Conservation (phyloP, 2,113 vertebrate genomes). For the Pantherophis guttatus region DNA sequence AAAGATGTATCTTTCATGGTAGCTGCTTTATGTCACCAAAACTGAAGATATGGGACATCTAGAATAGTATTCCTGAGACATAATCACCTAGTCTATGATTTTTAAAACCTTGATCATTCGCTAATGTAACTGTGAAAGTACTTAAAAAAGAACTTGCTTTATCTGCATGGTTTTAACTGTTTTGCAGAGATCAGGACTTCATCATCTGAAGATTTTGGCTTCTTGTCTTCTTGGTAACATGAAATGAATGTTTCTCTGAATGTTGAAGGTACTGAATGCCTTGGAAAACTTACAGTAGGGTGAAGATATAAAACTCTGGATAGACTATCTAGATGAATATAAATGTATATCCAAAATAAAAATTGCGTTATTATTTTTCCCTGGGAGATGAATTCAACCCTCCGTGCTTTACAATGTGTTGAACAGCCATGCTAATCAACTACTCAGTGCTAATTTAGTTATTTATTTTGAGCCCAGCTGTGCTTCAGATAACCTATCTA, state of each 20-base stretch:
- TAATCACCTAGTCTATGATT: background rate
- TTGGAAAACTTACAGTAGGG: background rate
- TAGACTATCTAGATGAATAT: background rate
- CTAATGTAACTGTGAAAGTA: background rate
- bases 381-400: background rate
- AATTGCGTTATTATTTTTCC: background rate
- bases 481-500: background rate
- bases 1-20: background rate
- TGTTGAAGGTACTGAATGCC: background rate
- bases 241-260: background rate
- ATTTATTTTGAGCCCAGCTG: background rate
- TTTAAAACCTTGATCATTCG: background rate
- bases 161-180: background rate
- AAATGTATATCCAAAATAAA: background rate
- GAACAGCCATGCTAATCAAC: background rate
- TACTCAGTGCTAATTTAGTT: background rate
- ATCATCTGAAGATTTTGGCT: background rate
- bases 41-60: background rate
- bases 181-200: background rate
- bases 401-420: background rate
- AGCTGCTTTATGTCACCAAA: background rate
- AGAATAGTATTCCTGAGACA: background rate
- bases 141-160: background rate
- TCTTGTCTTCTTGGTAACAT: background rate
- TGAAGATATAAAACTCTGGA: background rate